A percentile compares a stretch with the other conserved stretches of the same genome.
These are phyloP conservation scores for Cebidichthys violaceus DNA, from an alignment of 2,113 vertebrate species.

Conservation along the genomic window DNA sequence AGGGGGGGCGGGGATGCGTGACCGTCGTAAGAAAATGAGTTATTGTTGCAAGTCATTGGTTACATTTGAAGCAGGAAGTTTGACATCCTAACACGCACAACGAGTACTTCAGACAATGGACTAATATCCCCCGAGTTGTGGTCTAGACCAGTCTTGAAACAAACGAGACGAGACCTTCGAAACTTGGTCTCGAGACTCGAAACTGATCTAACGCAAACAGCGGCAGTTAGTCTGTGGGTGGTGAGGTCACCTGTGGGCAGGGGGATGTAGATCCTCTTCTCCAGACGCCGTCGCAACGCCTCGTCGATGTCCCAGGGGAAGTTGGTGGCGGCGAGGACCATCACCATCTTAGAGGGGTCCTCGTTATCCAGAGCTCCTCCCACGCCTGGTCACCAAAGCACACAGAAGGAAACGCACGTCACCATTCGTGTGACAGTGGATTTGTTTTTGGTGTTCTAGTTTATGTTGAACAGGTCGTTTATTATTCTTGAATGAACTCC, in stretches of 20 bases:
- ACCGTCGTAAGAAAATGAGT: background rate
- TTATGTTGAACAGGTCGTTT: background rate
- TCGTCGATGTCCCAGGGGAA: slow-evolving; percentile 99
- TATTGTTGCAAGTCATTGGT: background rate
- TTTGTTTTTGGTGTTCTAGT: background rate
- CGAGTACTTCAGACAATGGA: background rate
- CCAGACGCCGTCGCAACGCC: slow-evolving; percentile 92
- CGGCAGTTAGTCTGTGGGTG: background rate
- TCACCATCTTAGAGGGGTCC: slow-evolving; percentile 98
- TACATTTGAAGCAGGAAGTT: background rate
- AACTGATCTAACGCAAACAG: background rate
- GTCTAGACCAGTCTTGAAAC: background rate
- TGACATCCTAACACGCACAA: background rate
- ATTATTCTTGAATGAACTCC: background rate
- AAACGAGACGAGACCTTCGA: background rate
- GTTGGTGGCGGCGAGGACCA: slow-evolving; percentile 98
- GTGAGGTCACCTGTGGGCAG: slow-evolving; percentile 90
- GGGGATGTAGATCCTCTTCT: slow-evolving; percentile 98
- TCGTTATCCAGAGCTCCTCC: slow-evolving; percentile 93
- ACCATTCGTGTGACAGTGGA: background rate
- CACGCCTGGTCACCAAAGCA: slow-evolving; percentile 84
- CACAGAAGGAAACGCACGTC: background rate
- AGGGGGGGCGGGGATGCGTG: background rate
- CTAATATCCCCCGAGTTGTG: background rate
- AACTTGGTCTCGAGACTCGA: background rate